Evolutionary conservation across 1,140 invertebrate species (phyloP).

Genomic region (Thaumetopoea pityocampa): DNA sequence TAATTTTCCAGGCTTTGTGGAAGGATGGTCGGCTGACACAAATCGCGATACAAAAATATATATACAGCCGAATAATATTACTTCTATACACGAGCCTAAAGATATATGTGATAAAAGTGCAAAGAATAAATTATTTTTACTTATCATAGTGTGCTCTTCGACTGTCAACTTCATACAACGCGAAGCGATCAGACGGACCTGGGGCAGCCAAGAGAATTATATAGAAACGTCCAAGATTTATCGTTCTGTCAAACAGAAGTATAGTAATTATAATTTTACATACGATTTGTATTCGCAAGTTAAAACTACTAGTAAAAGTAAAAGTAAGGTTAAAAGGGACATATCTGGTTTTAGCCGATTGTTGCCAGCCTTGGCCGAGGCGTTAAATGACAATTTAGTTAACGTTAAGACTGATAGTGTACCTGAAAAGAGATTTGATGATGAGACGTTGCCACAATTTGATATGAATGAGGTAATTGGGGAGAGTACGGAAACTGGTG

Average conservation of each 20-base stretch:
- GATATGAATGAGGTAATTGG: slow-evolving; percentile 63
- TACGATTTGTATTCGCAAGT: slow-evolving; percentile 46
- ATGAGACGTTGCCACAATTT: slow-evolving; percentile 57
- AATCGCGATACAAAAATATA: slow-evolving; percentile 83
- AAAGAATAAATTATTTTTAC: slow-evolving; percentile 75
- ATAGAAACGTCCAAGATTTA: slow-evolving; percentile 38
- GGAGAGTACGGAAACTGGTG: slow-evolving; percentile 35
- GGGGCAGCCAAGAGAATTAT: slow-evolving; percentile 83
- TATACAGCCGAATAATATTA: slow-evolving; percentile 82
- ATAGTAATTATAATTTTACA: slow-evolving; percentile 54
- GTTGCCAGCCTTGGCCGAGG: slow-evolving; percentile 51
- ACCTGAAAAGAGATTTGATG: slow-evolving; percentile 50
- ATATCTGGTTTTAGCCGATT: slow-evolving; percentile 44
- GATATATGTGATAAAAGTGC: slow-evolving; percentile 74
- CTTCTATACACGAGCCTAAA: slow-evolving; percentile 79
- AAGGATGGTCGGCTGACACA: slow-evolving; percentile 84
- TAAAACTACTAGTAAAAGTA: slow-evolving; percentile 24
- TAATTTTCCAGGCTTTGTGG: slow-evolving; percentile 76
- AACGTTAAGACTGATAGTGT: slow-evolving; percentile 32
- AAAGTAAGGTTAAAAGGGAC: slow-evolving; percentile 36
- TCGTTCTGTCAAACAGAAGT: slow-evolving; percentile 37
- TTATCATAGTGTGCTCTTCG: slow-evolving; percentile 86
- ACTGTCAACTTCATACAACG: slow-evolving; percentile 81
- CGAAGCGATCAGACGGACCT: slow-evolving; percentile 86
- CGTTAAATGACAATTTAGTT: slow-evolving; percentile 39